Evolutionary conservation across 2,888 invertebrate genomes (phyloP).

Genomic region (Actias luna): DNA sequence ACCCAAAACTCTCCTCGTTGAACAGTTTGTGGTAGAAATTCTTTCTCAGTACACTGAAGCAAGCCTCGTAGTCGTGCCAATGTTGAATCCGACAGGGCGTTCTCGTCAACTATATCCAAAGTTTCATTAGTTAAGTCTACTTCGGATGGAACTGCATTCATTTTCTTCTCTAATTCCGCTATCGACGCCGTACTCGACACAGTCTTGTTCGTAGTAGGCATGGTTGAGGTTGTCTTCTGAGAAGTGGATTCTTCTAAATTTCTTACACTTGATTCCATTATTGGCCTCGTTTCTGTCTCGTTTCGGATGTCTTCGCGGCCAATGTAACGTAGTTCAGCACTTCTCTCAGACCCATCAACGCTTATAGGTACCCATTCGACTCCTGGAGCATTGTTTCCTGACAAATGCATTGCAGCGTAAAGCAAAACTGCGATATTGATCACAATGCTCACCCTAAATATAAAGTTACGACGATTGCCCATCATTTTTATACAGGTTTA

Average conservation of each 20-base stretch:
- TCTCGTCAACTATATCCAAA: conserved; percentile 64
- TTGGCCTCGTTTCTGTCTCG: conserved; percentile 50
- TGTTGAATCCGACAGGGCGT: conserved; percentile 61
- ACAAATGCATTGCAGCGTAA: conserved; percentile 86
- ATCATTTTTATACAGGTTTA: conserved; percentile 63
- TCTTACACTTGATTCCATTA: conserved; percentile 41
- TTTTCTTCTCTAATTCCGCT: conserved; percentile 60
- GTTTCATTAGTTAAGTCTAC: conserved; percentile 58
- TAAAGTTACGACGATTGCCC: conserved; percentile 84
- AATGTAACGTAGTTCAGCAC: conserved; percentile 53
- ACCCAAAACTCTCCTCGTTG: conserved; percentile 94
- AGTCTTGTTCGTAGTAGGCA: conserved; percentile 65
- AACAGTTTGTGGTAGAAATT: conserved; percentile 81
- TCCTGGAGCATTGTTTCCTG: conserved; percentile 53
- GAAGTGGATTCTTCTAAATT: conserved; percentile 62
- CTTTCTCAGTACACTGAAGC: conserved; percentile 85
- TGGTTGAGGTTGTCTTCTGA: conserved; percentile 65
- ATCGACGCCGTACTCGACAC: conserved; percentile 69
- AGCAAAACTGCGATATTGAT: conserved; percentile 87
- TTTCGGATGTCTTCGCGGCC: conserved; percentile 53
- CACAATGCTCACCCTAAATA: conserved; percentile 88
- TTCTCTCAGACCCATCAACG: conserved; percentile 60
- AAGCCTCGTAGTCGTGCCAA: conserved; percentile 65
- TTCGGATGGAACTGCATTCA: conserved; percentile 57
- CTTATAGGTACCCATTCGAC: conserved; percentile 68